Percentiles rank a stretch among this genome's conserved stretches.
Evolutionary conservation across 2,797 vertebrate genomes (phyloP).

Genomic region (Lindbergichthys nudifrons): DNA sequence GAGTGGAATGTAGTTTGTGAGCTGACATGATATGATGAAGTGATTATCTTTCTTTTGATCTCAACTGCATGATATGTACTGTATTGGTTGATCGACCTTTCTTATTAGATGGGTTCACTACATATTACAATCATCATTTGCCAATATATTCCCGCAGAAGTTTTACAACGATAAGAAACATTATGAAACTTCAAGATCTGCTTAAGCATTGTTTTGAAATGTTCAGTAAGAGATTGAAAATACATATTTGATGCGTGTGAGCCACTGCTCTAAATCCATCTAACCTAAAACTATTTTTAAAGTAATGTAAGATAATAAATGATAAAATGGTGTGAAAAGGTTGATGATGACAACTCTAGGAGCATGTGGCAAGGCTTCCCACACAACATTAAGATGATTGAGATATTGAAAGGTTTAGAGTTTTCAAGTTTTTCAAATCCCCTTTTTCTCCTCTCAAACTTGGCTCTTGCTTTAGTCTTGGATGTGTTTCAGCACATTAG

Average conservation of each 20-base stretch:
- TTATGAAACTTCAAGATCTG: no score
- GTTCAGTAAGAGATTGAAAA: not conserved
- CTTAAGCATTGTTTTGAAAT: not conserved
- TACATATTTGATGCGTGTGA: not conserved
- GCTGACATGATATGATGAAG: slow-evolving; percentile 15
- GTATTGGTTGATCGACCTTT: not conserved
- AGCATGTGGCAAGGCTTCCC: not conserved
- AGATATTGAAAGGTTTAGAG: not conserved
- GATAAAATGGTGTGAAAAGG: no score
- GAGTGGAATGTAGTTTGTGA: not conserved
- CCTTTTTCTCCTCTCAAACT: not conserved
- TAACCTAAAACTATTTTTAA: no score
- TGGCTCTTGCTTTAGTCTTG: not conserved
- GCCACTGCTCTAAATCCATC: not conserved
- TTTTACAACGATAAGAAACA: no score
- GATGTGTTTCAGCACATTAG: slow-evolving; percentile 2
- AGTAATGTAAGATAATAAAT: no score
- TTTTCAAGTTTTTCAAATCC: not conserved
- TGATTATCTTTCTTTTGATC: not conserved
- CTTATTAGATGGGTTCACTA: not conserved
- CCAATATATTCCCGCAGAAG: no score
- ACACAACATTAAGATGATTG: not conserved
- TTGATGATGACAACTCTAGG: not conserved
- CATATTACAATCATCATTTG: not conserved
- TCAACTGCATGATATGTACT: not conserved